phyloP scores from a whole-genome alignment of 2,888 invertebrate genomes.

The Electrophaes corylata region DNA sequence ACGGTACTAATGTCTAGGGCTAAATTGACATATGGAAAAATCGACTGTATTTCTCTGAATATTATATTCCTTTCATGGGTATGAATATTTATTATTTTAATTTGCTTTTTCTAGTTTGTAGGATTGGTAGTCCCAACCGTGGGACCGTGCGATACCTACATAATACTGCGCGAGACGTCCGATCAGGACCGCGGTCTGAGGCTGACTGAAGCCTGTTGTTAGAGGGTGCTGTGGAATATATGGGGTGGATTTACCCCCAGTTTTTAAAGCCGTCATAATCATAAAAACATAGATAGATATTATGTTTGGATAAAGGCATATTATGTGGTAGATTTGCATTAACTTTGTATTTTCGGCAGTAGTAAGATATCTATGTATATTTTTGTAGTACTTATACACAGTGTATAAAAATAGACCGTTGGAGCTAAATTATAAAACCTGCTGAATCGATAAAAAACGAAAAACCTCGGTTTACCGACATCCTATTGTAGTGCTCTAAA shows the following conservation, averaged over 20 bases:
- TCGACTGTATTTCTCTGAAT: neutral
- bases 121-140: constrained; percentile 11
- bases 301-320: no score
- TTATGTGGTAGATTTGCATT: no score
- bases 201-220: constrained; percentile 63
- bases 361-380: no score
- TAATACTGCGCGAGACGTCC: constrained; percentile 51
- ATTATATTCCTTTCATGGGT: no score
- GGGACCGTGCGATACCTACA: constrained; percentile 51
- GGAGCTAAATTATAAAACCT: no score
- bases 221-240: constrained; percentile 51
- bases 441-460: no score
- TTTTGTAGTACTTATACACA: no score
- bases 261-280: neutral
- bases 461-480: no score
- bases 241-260: constrained; percentile 57
- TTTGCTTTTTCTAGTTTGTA: neutral
- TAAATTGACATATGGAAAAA: neutral
- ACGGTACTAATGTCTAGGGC: neutral
- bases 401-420: no score
- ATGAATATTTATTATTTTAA: neutral
- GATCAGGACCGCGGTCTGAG: constrained; percentile 48
- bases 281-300: no score
- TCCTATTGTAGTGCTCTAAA: no score
- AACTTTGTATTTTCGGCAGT: no score